Conservation (phyloP, 1,140 invertebrate species). For the Drosophila parvula region DNA sequence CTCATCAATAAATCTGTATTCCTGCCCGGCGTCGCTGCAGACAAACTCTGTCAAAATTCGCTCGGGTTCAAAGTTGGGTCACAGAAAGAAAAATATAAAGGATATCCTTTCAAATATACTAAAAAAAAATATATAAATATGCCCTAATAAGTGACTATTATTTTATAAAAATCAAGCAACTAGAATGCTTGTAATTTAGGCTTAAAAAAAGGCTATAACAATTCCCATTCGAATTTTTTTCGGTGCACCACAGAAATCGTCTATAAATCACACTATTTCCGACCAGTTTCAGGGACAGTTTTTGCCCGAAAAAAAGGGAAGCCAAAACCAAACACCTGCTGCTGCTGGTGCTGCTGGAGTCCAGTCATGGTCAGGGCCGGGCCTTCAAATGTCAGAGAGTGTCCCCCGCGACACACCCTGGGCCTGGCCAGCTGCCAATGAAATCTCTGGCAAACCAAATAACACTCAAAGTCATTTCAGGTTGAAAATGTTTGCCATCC, state of each 20-base stretch:
- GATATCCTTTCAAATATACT: neutral
- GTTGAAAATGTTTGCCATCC: conserved; percentile 63
- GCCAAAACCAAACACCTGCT: conserved; percentile 68
- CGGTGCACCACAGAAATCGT: conserved; percentile 17
- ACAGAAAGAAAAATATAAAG: conserved; percentile 1
- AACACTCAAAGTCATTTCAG: conserved; percentile 80
- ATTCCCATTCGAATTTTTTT: neutral
- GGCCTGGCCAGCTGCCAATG: conserved; percentile 73
- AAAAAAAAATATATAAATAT: neutral
- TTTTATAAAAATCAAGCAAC: neutral
- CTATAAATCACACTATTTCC: conserved; percentile 76
- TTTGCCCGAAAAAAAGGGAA: conserved; percentile 18
- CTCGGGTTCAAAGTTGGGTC: conserved; percentile 16
- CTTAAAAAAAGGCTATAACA: neutral
- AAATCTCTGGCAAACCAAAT: conserved; percentile 78
- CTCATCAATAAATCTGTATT: conserved; percentile 80
- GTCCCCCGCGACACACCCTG: conserved; percentile 9
- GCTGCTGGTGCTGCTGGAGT: conserved; percentile 55
- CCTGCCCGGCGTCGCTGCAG: conserved; percentile 63
- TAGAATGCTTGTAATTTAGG: neutral
- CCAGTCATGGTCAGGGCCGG: conserved; percentile 51
- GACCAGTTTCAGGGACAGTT: conserved; percentile 55
- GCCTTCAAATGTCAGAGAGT: conserved; percentile 34
- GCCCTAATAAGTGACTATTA: neutral
- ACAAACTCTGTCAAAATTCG: conserved; percentile 56